Evolutionary conservation across 2,888 invertebrate genomes (phyloP).

Genomic region (Oegoconia quadripuncta): DNA sequence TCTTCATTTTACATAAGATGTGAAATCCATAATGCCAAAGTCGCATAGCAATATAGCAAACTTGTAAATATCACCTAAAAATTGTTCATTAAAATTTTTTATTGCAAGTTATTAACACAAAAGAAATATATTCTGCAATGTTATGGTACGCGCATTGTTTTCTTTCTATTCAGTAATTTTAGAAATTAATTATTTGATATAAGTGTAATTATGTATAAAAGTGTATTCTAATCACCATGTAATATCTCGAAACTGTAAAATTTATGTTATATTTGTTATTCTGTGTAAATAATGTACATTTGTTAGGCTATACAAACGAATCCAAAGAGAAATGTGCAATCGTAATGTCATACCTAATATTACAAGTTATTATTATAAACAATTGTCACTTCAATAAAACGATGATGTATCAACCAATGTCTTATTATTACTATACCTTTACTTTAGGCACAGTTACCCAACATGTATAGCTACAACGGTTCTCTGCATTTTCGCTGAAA

Average conservation of each 20-base stretch:
- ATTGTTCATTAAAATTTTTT: constrained; percentile 16
- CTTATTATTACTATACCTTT: no score
- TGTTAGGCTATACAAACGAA: constrained; percentile 41
- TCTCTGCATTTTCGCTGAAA: no score
- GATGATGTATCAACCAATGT: constrained; percentile 41
- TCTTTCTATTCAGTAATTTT: no score
- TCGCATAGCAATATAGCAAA: constrained; percentile 17
- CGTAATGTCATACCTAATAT: constrained; percentile 49
- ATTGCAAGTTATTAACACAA: constrained; percentile 3
- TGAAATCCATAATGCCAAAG: constrained; percentile 50
- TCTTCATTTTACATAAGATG: constrained; percentile 11
- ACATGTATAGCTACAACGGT: no score
- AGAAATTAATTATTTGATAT: no score
- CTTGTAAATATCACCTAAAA: constrained; percentile 15
- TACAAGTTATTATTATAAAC: constrained; percentile 51
- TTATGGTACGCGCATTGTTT: no score
- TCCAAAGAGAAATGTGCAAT: constrained; percentile 75
- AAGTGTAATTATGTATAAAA: constrained; percentile 18
- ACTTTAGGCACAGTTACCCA: no score
- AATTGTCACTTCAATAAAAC: constrained; percentile 69
- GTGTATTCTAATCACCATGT: constrained; percentile 27
- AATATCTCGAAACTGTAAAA: constrained; percentile 30
- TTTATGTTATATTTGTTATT: not conserved
- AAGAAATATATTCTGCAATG: constrained; percentile 2
- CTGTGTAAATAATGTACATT: constrained; percentile 37